Base-by-base conservation (phyloP, 2,113 vertebrate genomes). In the Epinephelus fuscoguttatus region DNA sequence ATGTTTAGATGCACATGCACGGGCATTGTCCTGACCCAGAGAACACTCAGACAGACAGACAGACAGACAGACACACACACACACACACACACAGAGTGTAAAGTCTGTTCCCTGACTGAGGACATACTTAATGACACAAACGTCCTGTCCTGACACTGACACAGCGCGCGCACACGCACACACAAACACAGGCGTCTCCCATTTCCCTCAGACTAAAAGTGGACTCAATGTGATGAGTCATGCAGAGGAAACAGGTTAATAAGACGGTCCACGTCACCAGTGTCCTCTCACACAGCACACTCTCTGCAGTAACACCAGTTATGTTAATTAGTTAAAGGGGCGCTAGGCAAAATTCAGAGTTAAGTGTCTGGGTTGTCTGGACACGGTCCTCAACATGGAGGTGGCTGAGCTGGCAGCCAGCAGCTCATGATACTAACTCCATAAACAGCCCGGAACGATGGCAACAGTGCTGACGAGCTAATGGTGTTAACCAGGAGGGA, bases 41-140 rank as follows among this genome's bases (percentile, higher is more conserved):
- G 42, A 11, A 12, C 42, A 45, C 53, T 7, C 33, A 37, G 6
- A 6, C 47, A 17, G 12, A 49, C 47, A 47, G 12, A 47, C 45
- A 47, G 12, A 47, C 45, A 47, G 17, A 12, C 70, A 75, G 63
- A 70, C 60, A 59, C 45, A 78, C 47, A 49, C 56, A 45, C 53
- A 33, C 33, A 70, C 4, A 64, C 40, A 78, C 47, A 76, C 49
- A 69, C 67, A 80, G 9, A 63, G 18, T 49, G 78, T 52, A 69
- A 70, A 81, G 70, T 73, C 70, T 78, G 67, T 40, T 60, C 57
- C 63, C 45, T 78, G 50, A 84, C 33, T 80, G 59, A 91, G 89
- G 91, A 90, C 90, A 82, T n/a, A 56, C 64, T 88, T 92, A 90
- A 91, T 86, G 88, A 89, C 82, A 82, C 68, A 91, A 84, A 90